These are phyloP conservation scores for Blastobasis adustella DNA, from an alignment of 2,888 invertebrate genomes.

Conservation along the genomic window DNA sequence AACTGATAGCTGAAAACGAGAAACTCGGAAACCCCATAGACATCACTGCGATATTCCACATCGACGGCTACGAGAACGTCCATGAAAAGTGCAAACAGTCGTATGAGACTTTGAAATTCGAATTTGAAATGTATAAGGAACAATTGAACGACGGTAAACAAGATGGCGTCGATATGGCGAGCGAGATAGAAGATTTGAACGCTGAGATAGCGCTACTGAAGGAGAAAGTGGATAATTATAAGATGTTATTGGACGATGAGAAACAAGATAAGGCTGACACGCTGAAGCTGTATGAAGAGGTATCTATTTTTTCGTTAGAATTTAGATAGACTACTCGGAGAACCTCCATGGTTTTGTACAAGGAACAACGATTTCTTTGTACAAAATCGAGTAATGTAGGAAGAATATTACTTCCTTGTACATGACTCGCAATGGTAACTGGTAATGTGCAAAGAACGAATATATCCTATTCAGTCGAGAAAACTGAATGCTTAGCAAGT, in stretches of 20 bases:
- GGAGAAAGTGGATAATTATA: slow-evolving; percentile 78
- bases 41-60: slow-evolving; percentile 68
- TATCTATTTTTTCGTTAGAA: slow-evolving; percentile 15
- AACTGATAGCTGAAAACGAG: slow-evolving; percentile 75
- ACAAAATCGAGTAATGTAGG: no score
- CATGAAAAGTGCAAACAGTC: slow-evolving; percentile 79
- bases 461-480: no score
- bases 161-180: slow-evolving; percentile 33
- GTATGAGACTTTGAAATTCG: slow-evolving; percentile 75
- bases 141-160: slow-evolving; percentile 36
- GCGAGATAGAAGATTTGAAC: slow-evolving; percentile 64
- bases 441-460: no score
- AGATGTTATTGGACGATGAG: slow-evolving; percentile 76
- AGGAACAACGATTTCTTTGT: no score
- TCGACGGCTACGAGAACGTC: slow-evolving; percentile 50
- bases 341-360: no score
- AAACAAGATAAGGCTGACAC: slow-evolving; percentile 77
- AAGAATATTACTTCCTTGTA: no score
- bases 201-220: slow-evolving; percentile 78
- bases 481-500: no score
- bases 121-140: slow-evolving; percentile 80
- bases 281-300: slow-evolving; percentile 73
- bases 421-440: no score
- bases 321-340: no score
- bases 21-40: slow-evolving; percentile 77